Evolutionary conservation across 2,888 invertebrate genomes (phyloP).

Genomic region (Drosophila pegasa): DNA sequence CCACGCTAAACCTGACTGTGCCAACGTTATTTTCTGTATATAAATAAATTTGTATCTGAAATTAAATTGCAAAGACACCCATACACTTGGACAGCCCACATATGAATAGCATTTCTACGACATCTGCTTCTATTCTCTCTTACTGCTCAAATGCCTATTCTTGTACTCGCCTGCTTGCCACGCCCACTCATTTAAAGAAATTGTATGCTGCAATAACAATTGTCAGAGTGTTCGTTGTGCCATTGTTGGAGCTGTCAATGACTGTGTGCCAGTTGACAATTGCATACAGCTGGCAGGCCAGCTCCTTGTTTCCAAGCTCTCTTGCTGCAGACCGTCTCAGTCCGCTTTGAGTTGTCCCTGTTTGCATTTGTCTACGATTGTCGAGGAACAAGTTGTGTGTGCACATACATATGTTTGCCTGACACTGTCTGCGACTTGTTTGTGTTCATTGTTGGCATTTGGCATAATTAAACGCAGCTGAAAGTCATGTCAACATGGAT

Average conservation of each 20-base stretch:
- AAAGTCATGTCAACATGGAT: slow-evolving; percentile 64
- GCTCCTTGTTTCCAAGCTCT: not conserved
- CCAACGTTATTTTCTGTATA: not conserved
- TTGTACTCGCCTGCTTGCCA: not conserved
- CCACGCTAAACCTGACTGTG: not conserved
- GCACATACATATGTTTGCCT: slow-evolving; percentile 32
- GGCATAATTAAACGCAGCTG: slow-evolving; percentile 73
- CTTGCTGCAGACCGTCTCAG: not conserved
- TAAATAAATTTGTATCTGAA: not conserved
- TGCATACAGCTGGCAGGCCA: slow-evolving; percentile 50
- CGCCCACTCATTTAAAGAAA: slow-evolving; percentile 49
- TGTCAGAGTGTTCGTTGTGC: slow-evolving; percentile 49
- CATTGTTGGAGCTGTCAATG: slow-evolving; percentile 71
- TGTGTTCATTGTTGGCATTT: slow-evolving; percentile 69
- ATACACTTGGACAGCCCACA: not conserved
- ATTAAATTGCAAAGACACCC: not conserved
- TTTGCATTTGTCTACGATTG: slow-evolving; percentile 51
- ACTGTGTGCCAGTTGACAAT: slow-evolving; percentile 55
- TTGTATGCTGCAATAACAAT: slow-evolving; percentile 71
- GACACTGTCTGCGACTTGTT: slow-evolving; percentile 45
- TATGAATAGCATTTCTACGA: not conserved
- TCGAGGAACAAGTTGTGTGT: slow-evolving; percentile 42
- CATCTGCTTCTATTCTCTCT: not conserved
- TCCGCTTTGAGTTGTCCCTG: slow-evolving; percentile 22
- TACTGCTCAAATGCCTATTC: not conserved